phyloP scores from a whole-genome alignment of 2,888 invertebrate species.

The Zeuzera pyrina region DNA sequence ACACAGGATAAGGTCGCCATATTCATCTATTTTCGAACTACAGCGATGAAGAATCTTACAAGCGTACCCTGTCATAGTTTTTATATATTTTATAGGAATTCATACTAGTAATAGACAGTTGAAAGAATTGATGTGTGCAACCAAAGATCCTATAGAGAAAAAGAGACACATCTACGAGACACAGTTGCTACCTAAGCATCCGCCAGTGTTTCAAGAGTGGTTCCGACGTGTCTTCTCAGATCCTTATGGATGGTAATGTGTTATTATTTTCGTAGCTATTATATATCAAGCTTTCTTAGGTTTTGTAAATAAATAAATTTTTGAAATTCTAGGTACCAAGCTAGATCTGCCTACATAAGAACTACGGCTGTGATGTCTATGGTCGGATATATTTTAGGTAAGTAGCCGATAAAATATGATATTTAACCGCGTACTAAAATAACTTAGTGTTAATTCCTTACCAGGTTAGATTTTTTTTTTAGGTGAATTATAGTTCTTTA shows the following conservation, averaged over 20 bases:
- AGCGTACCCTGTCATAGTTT: no score
- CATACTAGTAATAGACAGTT: conserved; percentile 75
- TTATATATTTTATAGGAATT: conserved; percentile 46
- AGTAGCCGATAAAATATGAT: no score
- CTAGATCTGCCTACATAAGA: conserved; percentile 89
- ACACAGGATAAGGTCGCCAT: no score
- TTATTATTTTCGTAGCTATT: neutral
- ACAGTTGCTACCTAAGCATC: conserved; percentile 79
- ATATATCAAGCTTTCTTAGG: neutral
- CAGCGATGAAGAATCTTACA: no score
- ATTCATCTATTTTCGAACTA: no score
- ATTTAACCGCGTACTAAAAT: no score
- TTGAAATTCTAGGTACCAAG: conserved; percentile 80
- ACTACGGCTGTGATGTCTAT: conserved; percentile 98
- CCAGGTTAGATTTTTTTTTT: no score
- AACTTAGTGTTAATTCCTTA: no score
- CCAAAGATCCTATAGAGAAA: conserved; percentile 75
- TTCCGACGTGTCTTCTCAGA: conserved; percentile 91
- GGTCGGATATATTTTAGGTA: conserved; percentile 90
- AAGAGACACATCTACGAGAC: conserved; percentile 77
- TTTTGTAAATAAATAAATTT: neutral
- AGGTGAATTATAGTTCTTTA: no score
- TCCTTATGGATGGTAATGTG: conserved; percentile 87
- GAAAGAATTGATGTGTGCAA: conserved; percentile 74
- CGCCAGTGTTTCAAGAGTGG: conserved; percentile 94